phyloP scores from a whole-genome alignment of 2,888 invertebrate genomes.

The Lasioglossum zephyrum region DNA sequence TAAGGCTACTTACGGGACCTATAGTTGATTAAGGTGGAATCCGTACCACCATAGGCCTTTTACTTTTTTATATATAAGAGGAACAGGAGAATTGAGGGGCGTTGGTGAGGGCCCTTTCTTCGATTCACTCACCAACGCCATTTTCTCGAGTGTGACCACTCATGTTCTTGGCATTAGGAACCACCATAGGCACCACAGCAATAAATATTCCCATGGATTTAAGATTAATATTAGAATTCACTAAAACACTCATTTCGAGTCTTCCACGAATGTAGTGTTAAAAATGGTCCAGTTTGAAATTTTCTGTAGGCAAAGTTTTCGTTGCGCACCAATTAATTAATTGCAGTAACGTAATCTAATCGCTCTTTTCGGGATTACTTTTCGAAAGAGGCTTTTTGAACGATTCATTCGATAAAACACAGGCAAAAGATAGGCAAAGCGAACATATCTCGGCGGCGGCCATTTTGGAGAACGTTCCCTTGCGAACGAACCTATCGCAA shows the following conservation, averaged over 20 bases:
- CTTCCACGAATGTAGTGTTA: background rate
- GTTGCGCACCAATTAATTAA: background rate
- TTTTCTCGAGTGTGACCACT: too few species aligned
- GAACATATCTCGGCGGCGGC: background rate
- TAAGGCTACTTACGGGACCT: too few species aligned
- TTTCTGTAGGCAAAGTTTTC: background rate
- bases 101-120: too few species aligned
- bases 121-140: too few species aligned
- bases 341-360: background rate
- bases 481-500: background rate
- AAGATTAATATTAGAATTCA: too few species aligned
- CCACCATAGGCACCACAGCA: too few species aligned
- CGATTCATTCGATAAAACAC: background rate
- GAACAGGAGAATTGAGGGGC: too few species aligned
- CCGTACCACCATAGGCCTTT: too few species aligned
- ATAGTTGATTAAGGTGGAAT: too few species aligned
- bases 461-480: slow-evolving; percentile 5
- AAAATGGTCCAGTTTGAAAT: background rate
- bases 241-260: background rate
- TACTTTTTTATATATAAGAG: too few species aligned
- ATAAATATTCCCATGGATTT: background rate
- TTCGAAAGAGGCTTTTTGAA: background rate
- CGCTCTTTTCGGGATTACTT: background rate
- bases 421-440: background rate
- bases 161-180: too few species aligned